Base-by-base conservation (phyloP, 1,140 invertebrate genomes). In the Formica exsecta region DNA sequence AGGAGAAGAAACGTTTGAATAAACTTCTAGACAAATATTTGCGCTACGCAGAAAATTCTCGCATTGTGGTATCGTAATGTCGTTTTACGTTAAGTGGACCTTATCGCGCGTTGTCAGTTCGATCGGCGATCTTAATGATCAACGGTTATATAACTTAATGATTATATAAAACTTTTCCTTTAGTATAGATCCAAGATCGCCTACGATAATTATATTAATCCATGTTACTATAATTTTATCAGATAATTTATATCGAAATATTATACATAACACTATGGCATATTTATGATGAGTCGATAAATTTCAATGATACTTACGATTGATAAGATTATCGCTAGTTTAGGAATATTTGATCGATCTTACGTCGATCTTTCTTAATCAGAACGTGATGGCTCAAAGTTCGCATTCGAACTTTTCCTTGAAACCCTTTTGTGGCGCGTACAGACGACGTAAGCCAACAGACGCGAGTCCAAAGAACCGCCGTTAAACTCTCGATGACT, bases 21-120 rank as follows among this genome's bases (percentile, higher is more conserved):
- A 73, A 83, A 73, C 68, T 73, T 81, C 51, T 57, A 73, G 68
- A 83, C 73, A 73, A 83, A 83, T 83, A 73, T 83, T 83, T 83
- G 68, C 36, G 54, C 54, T 36, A 48, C 54, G 38, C 68, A 83
- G n/a, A 44, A 73, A 38, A 38, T 38, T 25, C 36, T 83, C 11
- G 25, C 51, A 83, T 83, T 73, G 68, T 73, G 19, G 62, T 38
- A 19, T 38, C 32, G 25, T 73, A 73, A 59, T 25, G 38, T 61
- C 68, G 22, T 83, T 54, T 83, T 59, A 16, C 61, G 16, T 73
- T 73, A 83, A 83, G 36, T 25, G 7, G 25, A 54, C 22, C 25
- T 73, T 80, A 80, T 80, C 66, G 65, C 61, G 59, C 75, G 48
- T 62, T 59, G 75, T 57, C 29, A 70, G 19, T n/a, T 71, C 22